Conservation (phyloP, 2,888 invertebrate genomes). For the Apotomis turbidana region DNA sequence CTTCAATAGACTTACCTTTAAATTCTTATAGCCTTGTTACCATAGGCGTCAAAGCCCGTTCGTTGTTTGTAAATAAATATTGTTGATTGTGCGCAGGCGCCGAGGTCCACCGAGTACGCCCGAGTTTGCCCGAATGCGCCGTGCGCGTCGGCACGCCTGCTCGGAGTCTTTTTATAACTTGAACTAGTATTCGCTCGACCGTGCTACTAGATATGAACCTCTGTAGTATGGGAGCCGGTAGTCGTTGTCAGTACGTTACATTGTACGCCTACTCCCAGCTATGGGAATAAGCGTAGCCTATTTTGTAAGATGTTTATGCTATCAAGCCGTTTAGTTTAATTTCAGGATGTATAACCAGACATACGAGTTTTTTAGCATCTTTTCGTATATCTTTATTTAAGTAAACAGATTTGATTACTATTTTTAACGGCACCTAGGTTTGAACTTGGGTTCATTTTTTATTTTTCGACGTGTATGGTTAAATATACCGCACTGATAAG, state of each 20-base stretch:
- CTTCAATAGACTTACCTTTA: background rate
- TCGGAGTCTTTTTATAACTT: slow-evolving; percentile 31
- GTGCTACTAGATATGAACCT: slow-evolving; percentile 6
- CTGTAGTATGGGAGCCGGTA: slow-evolving; percentile 1
- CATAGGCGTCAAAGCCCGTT: slow-evolving; percentile 24
- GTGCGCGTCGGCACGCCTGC: slow-evolving; percentile 6
- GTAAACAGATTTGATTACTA: too few species aligned
- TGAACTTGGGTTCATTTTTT: too few species aligned
- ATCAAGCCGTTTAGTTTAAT: too few species aligned
- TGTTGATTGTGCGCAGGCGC: slow-evolving; percentile 16
- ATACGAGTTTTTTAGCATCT: too few species aligned
- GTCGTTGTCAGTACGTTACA: background rate
- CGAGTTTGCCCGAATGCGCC: slow-evolving; percentile 5
- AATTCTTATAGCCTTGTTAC: slow-evolving; percentile 16
- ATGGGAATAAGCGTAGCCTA: too few species aligned
- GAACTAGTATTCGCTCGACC: slow-evolving; percentile 31
- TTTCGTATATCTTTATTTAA: too few species aligned
- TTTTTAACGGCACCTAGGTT: too few species aligned
- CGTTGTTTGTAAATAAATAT: slow-evolving; percentile 36
- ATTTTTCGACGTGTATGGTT: too few species aligned
- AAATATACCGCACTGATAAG: too few species aligned
- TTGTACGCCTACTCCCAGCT: background rate
- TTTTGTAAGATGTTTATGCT: too few species aligned
- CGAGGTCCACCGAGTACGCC: slow-evolving; percentile 1
- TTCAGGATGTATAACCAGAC: too few species aligned